Percentiles rank a stretch among this genome's conserved stretches.
These are phyloP conservation scores for Cosmopolites sordidus DNA, from an alignment of 2,888 invertebrate genomes.

Conservation along the genomic window DNA sequence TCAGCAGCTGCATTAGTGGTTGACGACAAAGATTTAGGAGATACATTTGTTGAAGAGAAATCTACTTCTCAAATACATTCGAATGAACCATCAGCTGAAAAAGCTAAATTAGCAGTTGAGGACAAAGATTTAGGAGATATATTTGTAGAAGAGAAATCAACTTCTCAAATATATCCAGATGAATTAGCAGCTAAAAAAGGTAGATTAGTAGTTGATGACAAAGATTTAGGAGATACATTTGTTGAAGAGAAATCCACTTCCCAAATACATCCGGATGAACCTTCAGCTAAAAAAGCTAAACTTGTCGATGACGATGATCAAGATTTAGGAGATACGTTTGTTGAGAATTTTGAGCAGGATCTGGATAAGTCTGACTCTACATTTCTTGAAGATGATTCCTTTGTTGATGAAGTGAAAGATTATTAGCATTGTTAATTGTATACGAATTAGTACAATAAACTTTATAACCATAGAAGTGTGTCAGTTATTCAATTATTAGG, in stretches of 20 bases:
- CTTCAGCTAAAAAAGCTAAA: constrained; percentile 9
- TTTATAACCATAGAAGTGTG: no score
- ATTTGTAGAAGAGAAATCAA: background rate
- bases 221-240: background rate
- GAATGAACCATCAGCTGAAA: constrained; percentile 8
- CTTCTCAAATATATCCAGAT: no score
- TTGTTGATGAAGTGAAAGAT: constrained; percentile 29
- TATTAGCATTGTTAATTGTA: constrained; percentile 11
- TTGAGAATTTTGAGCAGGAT: constrained; percentile 2
- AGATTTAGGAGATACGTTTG: background rate
- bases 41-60: constrained; percentile 28
- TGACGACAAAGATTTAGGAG: constrained; percentile 17
- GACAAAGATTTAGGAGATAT: background rate
- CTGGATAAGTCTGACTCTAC: constrained; percentile 12
- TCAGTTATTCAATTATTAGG: no score
- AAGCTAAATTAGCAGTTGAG: constrained; percentile 8
- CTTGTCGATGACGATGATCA: constrained; percentile 4
- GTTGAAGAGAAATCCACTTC: background rate
- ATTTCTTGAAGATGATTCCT: constrained; percentile 26
- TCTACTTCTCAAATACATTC: constrained; percentile 1
- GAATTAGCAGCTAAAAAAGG: constrained; percentile 9
- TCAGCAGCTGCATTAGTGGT: constrained; percentile 8
- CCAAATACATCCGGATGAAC: constrained; percentile 8
- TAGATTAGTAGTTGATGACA: background rate
- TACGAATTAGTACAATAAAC: no score